Base-by-base conservation (phyloP, 2,797 vertebrate species). In the Anabas testudineus region DNA sequence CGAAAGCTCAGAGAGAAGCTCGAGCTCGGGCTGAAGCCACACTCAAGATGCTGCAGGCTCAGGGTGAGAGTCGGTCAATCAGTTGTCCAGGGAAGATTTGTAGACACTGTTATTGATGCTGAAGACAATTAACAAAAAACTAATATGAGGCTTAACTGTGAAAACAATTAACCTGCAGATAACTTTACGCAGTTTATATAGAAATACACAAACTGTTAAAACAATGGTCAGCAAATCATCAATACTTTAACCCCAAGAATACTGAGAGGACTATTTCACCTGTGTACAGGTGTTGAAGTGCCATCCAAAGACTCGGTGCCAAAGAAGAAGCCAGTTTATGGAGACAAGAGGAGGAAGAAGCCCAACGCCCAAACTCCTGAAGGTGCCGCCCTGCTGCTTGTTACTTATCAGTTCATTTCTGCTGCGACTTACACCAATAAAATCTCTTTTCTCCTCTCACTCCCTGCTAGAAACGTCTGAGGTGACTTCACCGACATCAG, bases 291-390 rank as follows among this genome's bases (percentile, higher is more conserved):
- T 83, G 92, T 99, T 81, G 97, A 98, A 88, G 97, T 99, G 93
- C 98, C 97, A 92, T 97, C 95, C 89, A 99, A 97, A 96, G 98
- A 99, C 84, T 94, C 95, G 2, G 69, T 97, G 95, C 95, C 95
- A 94, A 99, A 97, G 93, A 99, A 97, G 88, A 97, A 96, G 85
- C 97, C 97, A 3, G 91, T 99, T 88, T 99, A 99, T 83, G 94
- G 94, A 77, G 96, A 98, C 90, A 97, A 95, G 92, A 96, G 95
- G 92, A 99, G 93, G 92, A 99, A 96, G 91, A 99, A 97, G 82
- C 92, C 90, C 9, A 90, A 76, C 16, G 79, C 91, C 10, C 96
- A 94, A 18, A 95, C 89, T 54, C 94, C 95, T 75, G 97, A 97
- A 95, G 97, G 97, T 97, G 71, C 12, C 2, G 0, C 10, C 7